Percentiles rank a stretch among this genome's conserved stretches.
phyloP scores from a whole-genome alignment of 2,797 vertebrate genomes.

The Aldrovandia affinis region DNA sequence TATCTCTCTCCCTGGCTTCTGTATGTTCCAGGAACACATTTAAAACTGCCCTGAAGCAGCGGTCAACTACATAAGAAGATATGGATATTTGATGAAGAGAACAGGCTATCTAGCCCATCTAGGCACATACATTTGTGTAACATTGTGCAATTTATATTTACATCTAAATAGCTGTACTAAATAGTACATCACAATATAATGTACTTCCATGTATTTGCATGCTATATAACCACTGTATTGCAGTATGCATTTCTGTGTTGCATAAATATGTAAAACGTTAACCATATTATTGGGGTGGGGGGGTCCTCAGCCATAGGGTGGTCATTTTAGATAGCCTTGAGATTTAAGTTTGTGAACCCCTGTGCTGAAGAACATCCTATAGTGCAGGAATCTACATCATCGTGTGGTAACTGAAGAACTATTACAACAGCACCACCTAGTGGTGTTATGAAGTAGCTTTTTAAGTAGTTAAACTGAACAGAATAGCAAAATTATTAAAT shows the following conservation, averaged over 20 bases:
- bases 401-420: not conserved
- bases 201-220: not conserved
- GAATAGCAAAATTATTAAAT: no score
- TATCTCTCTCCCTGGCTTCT: no score
- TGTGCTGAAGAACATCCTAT: not conserved
- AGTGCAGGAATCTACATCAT: not conserved
- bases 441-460: not conserved
- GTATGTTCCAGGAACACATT: not conserved
- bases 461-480: not conserved
- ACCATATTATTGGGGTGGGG: not conserved
- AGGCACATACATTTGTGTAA: no score
- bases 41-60: not conserved
- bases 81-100: no score
- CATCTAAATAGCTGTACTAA: no score
- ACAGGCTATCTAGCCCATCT: no score
- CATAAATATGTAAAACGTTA: not conserved
- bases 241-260: no score
- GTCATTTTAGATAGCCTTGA: not conserved
- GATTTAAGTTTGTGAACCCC: not conserved
- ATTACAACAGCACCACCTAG: not conserved
- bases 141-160: no score
- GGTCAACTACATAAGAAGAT: not conserved
- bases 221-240: not conserved
- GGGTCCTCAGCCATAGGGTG: not conserved
- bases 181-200: not conserved